Evolutionary conservation across 2,113 vertebrate species (phyloP).

Genomic region (Tympanuchus pallidicinctus): DNA sequence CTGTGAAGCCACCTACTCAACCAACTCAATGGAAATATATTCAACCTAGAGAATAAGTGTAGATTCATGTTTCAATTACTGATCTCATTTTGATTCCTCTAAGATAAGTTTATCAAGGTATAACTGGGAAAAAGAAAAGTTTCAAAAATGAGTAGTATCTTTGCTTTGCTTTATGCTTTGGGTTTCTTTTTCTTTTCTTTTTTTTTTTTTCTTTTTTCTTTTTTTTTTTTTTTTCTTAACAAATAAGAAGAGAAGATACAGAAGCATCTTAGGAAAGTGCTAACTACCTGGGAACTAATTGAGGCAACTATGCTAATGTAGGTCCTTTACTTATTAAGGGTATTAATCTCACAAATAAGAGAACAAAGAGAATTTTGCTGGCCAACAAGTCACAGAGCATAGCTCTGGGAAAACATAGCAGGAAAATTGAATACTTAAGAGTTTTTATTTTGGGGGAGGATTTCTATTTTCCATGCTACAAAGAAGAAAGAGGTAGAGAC

Average conservation of each 20-base stretch:
- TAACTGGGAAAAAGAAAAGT: neutral
- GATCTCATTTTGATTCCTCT: neutral
- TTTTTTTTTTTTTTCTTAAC: neutral
- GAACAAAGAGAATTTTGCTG: neutral
- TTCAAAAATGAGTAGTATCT: neutral
- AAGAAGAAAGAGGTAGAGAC: conserved; percentile 12
- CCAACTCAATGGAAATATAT: neutral
- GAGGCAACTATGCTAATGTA: neutral
- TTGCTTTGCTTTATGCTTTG: neutral
- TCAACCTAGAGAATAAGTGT: neutral
- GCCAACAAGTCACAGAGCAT: neutral
- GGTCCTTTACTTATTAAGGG: neutral
- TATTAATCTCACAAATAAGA: neutral
- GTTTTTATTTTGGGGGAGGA: neutral
- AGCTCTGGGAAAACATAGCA: neutral
- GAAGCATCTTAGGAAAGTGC: neutral
- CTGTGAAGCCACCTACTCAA: neutral
- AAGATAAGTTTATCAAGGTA: neutral
- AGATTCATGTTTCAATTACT: neutral
- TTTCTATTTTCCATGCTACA: conserved; percentile 1
- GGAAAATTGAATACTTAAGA: neutral
- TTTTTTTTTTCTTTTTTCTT: neutral
- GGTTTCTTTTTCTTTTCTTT: too few relatives aligned
- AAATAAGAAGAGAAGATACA: neutral
- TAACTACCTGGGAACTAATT: neutral